Evolutionary conservation across 30 jellyfish, hydroid and myxozoan species (phyloP), one percentile per base, ranked within the genome.

Genomic region (Hydra vulgaris): DNA sequence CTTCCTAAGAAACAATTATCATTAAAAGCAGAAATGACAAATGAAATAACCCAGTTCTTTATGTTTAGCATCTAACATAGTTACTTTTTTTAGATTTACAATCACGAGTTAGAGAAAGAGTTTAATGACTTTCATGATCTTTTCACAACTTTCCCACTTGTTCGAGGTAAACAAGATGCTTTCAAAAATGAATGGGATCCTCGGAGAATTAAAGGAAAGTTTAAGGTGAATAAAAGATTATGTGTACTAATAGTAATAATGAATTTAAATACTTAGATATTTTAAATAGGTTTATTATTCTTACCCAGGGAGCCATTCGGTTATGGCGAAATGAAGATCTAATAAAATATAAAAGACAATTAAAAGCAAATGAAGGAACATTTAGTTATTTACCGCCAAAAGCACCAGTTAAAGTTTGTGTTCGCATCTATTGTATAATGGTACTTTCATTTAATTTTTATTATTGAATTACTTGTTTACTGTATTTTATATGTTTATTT

Each of bases 371-470:
- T 24, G 20, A 25, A 18, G 90, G 90, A 17, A 83, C 88, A 0
- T 73, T 71, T 25, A 72, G 74, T 52, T 8, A 73, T 26, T 83
- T 81, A 23, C 96, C 92, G 0, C 70, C 85, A 27, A 83, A 79
- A 26, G 89, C 81, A 8, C 96, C 98, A 15, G 68, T 86, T 0
- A 86, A 76, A 52, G 71, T 89, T 23, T 81, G 85, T 27, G 96
- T 89, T 18, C 88, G 98, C 12, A 96, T 91, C 23, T 91, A 91
- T 69, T 83, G 96, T 52, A 82, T 91, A 25, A 69, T 78, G 86
- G 98, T 91, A 84, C 21, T 86, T 73, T 0, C 3, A 7, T 0
- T 18, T 18, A 15, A 15, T 16, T 18, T 15, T 7, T 8, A 12
- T 12, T 70, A 1, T 17, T 26, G 21, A 0, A 54, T 0, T 53